Conservation (phyloP, 2,113 vertebrate genomes). For the Triplophysa rosa region DNA sequence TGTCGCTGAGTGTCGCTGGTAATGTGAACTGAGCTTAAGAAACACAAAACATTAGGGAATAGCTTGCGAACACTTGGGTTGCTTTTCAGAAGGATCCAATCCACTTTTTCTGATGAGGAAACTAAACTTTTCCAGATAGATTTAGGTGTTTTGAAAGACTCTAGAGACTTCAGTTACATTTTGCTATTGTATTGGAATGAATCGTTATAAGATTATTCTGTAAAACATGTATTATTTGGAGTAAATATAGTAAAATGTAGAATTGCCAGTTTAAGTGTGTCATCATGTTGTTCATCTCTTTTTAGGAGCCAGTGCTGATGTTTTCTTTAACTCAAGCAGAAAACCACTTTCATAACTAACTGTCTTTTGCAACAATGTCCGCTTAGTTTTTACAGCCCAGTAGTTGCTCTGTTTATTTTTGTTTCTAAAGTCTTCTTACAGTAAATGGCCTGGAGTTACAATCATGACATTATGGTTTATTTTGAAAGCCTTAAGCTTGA, state of each 20-base stretch:
- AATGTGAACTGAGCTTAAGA: too few species aligned
- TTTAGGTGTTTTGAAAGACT: neutral
- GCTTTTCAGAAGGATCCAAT: too few species aligned
- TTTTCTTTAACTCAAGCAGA: neutral
- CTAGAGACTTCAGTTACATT: neutral
- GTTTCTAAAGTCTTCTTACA: conserved; percentile 43
- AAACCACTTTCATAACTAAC: neutral
- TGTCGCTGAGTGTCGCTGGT: too few species aligned
- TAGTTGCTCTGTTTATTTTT: conserved; percentile 36
- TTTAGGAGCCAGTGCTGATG: neutral
- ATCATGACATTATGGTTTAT: conserved; percentile 48
- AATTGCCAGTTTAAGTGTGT: neutral
- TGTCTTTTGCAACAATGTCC: conserved; percentile 2
- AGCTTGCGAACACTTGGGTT: too few species aligned
- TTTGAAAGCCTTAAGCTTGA: conserved; percentile 32
- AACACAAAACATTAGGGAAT: too few species aligned
- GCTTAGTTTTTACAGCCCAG: conserved; percentile 27
- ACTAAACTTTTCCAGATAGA: too few species aligned
- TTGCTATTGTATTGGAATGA: neutral
- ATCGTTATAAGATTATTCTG: neutral
- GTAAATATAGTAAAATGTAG: neutral
- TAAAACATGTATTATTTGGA: neutral
- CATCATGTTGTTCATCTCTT: neutral
- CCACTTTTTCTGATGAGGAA: too few species aligned
- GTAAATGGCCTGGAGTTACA: conserved; percentile 39